These are phyloP conservation scores for Ellobius talpinus DNA, from an alignment of 2,113 vertebrate species.

Conservation along the genomic window DNA sequence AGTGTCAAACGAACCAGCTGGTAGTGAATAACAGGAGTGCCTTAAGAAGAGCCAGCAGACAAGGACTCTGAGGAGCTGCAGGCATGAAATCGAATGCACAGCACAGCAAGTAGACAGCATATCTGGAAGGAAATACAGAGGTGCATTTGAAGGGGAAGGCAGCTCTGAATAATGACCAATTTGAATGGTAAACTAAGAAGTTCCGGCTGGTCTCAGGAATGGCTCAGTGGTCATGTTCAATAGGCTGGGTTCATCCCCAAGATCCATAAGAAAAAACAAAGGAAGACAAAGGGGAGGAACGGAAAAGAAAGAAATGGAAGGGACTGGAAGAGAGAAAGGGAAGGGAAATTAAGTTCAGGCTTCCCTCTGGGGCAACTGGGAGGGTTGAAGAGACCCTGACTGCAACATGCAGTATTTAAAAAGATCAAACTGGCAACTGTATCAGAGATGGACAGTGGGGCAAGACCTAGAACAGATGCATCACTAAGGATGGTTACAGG, in stretches of 20 bases:
- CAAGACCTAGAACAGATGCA: neutral
- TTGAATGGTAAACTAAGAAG: fast-evolving
- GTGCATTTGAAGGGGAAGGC: neutral
- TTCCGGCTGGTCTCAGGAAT: neutral
- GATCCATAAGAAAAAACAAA: neutral
- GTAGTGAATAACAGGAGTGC: neutral
- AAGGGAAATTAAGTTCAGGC: neutral
- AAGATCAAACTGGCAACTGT: neutral
- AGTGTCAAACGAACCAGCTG: neutral
- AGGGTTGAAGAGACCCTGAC: neutral
- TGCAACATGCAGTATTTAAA: neutral
- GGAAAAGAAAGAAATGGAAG: neutral
- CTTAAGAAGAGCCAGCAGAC: neutral
- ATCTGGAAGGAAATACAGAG: neutral
- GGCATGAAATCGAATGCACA: neutral
- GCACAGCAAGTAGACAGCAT: neutral
- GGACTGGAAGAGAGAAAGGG: no score
- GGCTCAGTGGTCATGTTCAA: no score
- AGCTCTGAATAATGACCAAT: fast-evolving
- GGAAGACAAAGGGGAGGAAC: no score
- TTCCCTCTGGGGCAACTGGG: neutral
- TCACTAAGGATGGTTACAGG: neutral
- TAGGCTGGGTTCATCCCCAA: neutral
- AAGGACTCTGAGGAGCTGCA: neutral
- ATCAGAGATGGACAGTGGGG: neutral